These are phyloP conservation scores for Brenthis ino DNA, from an alignment of 2,888 invertebrate genomes.

Conservation along the genomic window DNA sequence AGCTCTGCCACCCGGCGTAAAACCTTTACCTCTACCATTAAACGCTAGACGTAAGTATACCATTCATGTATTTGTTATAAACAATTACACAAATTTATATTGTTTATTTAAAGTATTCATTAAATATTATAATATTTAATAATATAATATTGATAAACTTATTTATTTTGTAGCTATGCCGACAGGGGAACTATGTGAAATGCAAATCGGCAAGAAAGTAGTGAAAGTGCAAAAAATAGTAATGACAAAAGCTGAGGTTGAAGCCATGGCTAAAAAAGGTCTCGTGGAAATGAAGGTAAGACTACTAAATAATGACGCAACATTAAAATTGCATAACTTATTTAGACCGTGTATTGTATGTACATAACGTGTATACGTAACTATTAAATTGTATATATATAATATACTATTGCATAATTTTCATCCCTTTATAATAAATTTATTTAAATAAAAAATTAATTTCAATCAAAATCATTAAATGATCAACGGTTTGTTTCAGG, in stretches of 20 bases:
- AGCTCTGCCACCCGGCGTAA: conserved; percentile 72
- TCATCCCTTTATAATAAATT: no score
- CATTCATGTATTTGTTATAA: not conserved
- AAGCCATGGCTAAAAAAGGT: conserved; percentile 85
- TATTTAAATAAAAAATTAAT: no score
- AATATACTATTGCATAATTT: no score
- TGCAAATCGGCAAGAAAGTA: conserved; percentile 84
- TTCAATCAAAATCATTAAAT: no score
- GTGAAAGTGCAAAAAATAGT: conserved; percentile 86
- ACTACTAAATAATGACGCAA: not conserved
- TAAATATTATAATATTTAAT: no score
- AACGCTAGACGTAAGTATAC: conserved; percentile 61
- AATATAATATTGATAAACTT: not conserved
- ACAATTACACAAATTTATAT: no score
- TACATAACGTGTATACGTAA: no score
- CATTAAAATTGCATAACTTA: no score
- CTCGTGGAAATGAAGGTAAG: conserved; percentile 83
- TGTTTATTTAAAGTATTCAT: no score
- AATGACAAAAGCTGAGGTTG: conserved; percentile 86
- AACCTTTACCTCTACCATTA: conserved; percentile 65
- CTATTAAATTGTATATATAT: no score
- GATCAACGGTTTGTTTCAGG: conserved; percentile 51
- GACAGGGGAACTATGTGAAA: conserved; percentile 67
- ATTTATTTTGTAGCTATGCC: conserved; percentile 47
- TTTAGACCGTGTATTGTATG: no score